Evolutionary conservation across 2,888 invertebrate genomes (phyloP).

Genomic region (Ptilodon capucinus): DNA sequence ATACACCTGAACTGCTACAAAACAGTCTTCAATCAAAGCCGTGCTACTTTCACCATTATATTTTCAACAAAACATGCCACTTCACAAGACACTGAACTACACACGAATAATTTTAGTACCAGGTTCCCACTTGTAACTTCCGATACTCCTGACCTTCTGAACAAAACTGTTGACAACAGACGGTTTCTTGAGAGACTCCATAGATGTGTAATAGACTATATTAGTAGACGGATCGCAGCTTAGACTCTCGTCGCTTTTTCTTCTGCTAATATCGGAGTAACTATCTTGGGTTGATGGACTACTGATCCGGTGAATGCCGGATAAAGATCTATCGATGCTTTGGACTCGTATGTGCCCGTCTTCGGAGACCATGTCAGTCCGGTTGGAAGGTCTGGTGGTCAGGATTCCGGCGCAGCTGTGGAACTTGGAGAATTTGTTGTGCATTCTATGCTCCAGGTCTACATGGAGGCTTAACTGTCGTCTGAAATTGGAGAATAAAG

Average conservation of each 20-base stretch:
- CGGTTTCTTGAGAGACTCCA: slow-evolving; percentile 49
- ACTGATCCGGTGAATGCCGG: slow-evolving; percentile 9
- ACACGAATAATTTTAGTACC: slow-evolving; percentile 65
- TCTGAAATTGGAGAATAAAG: slow-evolving; percentile 41
- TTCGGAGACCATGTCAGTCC: slow-evolving; percentile 30
- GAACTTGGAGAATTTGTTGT: slow-evolving; percentile 58
- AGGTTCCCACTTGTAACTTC: slow-evolving; percentile 65
- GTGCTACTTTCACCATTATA: slow-evolving; percentile 24
- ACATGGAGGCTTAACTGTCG: slow-evolving; percentile 62
- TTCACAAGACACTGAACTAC: slow-evolving; percentile 30
- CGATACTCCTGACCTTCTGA: slow-evolving; percentile 37
- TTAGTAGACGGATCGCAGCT: slow-evolving; percentile 57
- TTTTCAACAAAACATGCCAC: slow-evolving; percentile 28
- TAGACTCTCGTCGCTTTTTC: slow-evolving; percentile 44
- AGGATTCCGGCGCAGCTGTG: slow-evolving; percentile 56
- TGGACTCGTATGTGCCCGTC: slow-evolving; percentile 43
- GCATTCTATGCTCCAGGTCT: slow-evolving; percentile 52
- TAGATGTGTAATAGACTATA: slow-evolving; percentile 55
- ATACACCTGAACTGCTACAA: no score
- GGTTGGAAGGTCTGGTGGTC: slow-evolving; percentile 18
- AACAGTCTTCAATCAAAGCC: not conserved
- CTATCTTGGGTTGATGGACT: slow-evolving; percentile 23
- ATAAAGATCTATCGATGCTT: slow-evolving; percentile 19
- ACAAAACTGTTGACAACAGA: slow-evolving; percentile 40
- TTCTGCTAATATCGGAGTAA: slow-evolving; percentile 20